Base-by-base conservation (phyloP, 2,113 vertebrate genomes). In the Gopherus evgoodei region DNA sequence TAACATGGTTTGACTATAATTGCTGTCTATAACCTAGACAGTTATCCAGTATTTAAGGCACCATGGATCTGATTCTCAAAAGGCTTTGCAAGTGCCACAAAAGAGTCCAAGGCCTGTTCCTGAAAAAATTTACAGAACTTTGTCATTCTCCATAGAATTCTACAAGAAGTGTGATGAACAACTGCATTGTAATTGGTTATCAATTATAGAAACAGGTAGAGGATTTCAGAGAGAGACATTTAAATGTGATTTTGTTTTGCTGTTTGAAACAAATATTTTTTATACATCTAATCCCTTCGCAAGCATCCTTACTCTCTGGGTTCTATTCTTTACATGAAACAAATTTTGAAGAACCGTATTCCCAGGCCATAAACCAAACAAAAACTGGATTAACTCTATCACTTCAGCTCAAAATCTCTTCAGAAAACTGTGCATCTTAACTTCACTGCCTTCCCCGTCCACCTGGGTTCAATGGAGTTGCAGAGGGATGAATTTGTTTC, bases 131-230 rank as follows among this genome's bases (percentile, higher is more conserved):
- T 24, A 56, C 52, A 84, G 47, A 90, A 69, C 69, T 89, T 86
- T 90, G 53, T 5, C 57, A 13, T 84, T 42, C n/a, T 78, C 25
- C 50, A 85, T 80, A 80, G 54, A 82, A 93, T 86, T 1, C 47
- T 81, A 53, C 54, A 29, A 27, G 65, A 86, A 54, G 9, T 53
- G 65, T 29, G 24, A 89, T 93, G 90, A 16, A 56, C 76, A 93
- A 44, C 47, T 50, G 44, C 38, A 42, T 57, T n/a, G 29, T 86
- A 31, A 59, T 81, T 80, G 56, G 24, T 94, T 89, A 14, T 93
- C 44, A 84, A 92, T 94, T 93, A 72, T 38, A 44, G 86, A 90
- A 94, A 35, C 12, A 49, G 79, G n/a, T 57, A 78, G 69, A 83
- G 44, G 75, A 89, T 91, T 91, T 52, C 35, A 89, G 31, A 2